phyloP scores from a whole-genome alignment of 92 coral and sea anemone genomes.

The Siderastrea siderea region DNA sequence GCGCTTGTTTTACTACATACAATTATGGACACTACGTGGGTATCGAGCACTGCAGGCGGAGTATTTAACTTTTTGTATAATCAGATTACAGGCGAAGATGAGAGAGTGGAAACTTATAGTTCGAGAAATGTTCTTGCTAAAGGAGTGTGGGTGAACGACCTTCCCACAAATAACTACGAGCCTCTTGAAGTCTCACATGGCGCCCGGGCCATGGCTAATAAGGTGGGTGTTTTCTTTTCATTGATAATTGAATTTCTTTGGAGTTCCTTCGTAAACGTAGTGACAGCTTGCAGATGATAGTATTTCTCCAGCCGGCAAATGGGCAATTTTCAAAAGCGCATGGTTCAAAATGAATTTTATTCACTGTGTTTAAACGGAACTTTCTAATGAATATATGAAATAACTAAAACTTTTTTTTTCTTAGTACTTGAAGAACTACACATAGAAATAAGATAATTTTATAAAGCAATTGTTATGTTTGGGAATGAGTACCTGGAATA shows the following conservation, averaged over 20 bases:
- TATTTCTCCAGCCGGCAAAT: too few species aligned
- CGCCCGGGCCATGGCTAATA: not conserved
- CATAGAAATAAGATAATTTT: too few species aligned
- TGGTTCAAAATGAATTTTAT: too few species aligned
- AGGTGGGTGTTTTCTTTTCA: not conserved
- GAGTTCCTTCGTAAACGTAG: not conserved
- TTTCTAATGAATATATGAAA: too few species aligned
- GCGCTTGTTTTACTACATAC: conserved; percentile 2
- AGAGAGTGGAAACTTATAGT: not conserved
- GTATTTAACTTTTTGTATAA: conserved; percentile 20
- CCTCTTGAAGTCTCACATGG: conserved; percentile 21
- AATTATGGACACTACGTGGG: conserved; percentile 21
- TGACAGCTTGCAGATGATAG: too few species aligned
- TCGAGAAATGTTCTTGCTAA: not conserved
- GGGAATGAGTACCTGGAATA: too few species aligned
- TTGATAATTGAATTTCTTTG: not conserved
- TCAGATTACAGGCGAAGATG: conserved; percentile 10
- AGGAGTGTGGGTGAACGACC: conserved; percentile 23
- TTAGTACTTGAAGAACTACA: too few species aligned
- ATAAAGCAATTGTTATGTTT: too few species aligned
- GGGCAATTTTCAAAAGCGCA: too few species aligned
- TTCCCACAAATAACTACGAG: conserved; percentile 36
- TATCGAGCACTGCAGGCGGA: conserved; percentile 28
- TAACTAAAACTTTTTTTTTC: too few species aligned
- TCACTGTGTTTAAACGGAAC: too few species aligned